Base-by-base conservation (phyloP, 2,113 vertebrate species). In the Crocuta crocuta region DNA sequence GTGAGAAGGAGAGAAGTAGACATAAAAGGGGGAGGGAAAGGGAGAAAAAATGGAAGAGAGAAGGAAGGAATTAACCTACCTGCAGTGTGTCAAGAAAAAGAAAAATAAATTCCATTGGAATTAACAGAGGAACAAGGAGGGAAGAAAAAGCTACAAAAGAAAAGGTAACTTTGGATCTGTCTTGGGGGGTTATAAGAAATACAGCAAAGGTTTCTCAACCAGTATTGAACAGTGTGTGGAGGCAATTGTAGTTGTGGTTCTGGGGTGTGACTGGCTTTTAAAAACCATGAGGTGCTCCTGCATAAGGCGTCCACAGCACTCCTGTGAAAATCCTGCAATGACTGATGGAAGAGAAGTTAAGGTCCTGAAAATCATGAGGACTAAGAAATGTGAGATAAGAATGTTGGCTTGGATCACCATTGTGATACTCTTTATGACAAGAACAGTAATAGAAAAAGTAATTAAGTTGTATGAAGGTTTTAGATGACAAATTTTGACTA, bases 11-110 rank as follows among this genome's bases (percentile, higher is more conserved):
- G 35, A 55, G 17, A 43, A 12, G 19, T n/a, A 79, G 31, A 55
- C 24, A n/a, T 15, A 45, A 66, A 35, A 0, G 1, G 5, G 1
- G 4, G 24, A 58, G 58, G 9, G 1, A 16, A 2, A 12, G 3
- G 4, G 5, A 35, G 31, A 35, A 12, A 26, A 33, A 55, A 26
- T 55, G 8, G 26, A 5, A 2, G 3, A 15, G 26, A 45, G 65
- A 53, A 71, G 23, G 31, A 50, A 48, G 13, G 3, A 65, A 55
- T n/a, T 26, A 63, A 43, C 9, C 1, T 81, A 21, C 7, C n/a
- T 73, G 8, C n/a, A 88, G 26, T 35, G 7, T 65, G 48, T 6
- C 10, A 63, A 48, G 21, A 65, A 35, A 70, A 10, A 63, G 24
- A 26, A 50, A 10, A 43, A 11, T 43, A 10, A 94, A 65, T 71